Conservation (phyloP, 1,140 invertebrate species). For the Papilio helenus region DNA sequence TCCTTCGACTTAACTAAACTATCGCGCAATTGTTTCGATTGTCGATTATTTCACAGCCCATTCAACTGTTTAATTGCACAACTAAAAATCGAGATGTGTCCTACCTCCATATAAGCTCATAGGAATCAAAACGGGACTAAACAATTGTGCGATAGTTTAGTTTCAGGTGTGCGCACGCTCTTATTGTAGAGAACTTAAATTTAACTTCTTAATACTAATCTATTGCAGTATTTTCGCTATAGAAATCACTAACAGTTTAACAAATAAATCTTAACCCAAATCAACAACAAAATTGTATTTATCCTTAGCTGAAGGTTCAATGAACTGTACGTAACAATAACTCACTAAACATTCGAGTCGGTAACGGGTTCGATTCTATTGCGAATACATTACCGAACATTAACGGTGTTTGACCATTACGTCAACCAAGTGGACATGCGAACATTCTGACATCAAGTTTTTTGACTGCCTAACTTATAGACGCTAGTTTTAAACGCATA, state of each 20-base stretch:
- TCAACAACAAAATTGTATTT: background rate
- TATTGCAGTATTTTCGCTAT: no score
- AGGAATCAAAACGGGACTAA: no score
- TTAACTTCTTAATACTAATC: no score
- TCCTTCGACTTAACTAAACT: no score
- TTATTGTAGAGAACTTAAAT: no score
- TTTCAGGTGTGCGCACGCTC: no score
- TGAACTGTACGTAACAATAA: conserved; percentile 26
- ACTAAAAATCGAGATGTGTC: no score
- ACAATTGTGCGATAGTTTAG: no score
- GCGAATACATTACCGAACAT: conserved; percentile 12
- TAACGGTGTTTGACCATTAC: conserved; percentile 24
- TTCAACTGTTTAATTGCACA: no score
- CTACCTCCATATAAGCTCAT: no score
- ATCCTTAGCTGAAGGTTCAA: background rate
- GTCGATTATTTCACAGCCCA: no score
- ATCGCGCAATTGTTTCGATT: no score
- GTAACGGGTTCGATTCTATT: conserved; percentile 32
- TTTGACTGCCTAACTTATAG: background rate
- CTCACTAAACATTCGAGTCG: conserved; percentile 5
- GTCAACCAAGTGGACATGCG: conserved; percentile 22
- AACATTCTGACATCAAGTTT: conserved; percentile 10
- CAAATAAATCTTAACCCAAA: conserved; percentile 8
- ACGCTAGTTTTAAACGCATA: background rate
- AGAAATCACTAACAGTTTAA: background rate